Evolutionary conservation across 2,797 vertebrate species (phyloP).

Genomic region (Gymnoscopelus microlampas): DNA sequence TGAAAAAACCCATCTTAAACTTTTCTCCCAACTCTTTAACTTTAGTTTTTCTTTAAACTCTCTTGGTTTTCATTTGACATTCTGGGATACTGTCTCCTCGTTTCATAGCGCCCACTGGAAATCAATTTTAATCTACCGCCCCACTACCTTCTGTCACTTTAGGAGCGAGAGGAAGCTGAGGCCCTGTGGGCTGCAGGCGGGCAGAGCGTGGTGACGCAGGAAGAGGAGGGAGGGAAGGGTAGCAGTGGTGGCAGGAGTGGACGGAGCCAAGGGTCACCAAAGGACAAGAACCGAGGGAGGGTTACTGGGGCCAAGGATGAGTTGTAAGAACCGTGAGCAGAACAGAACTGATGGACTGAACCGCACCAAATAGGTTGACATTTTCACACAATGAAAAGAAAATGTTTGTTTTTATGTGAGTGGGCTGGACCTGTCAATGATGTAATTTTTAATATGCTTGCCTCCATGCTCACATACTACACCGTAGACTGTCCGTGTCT

Average conservation of each 20-base stretch:
- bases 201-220: slow-evolving; percentile 62
- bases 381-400: background rate
- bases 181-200: slow-evolving; percentile 72
- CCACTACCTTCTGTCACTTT: slow-evolving; percentile 14
- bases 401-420: no score
- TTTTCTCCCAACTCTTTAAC: no score
- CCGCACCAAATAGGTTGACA: slow-evolving; percentile 5
- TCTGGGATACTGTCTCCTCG: background rate
- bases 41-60: no score
- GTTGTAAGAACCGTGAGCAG: slow-evolving; percentile 63
- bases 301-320: slow-evolving; percentile 78
- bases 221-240: slow-evolving; percentile 49
- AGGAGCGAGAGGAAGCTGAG: slow-evolving; percentile 91
- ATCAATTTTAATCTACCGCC: background rate
- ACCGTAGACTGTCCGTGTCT: no score
- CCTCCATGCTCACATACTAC: no score
- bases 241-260: slow-evolving; percentile 60
- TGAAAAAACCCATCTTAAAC: no score
- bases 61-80: background rate
- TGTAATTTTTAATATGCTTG: no score
- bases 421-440: no score
- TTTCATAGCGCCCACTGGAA: background rate
- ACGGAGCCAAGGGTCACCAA: slow-evolving; percentile 72
- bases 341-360: slow-evolving; percentile 38
- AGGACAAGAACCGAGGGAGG: slow-evolving; percentile 68